phyloP scores from a whole-genome alignment of 64 coral and sea anemone genomes.

The Montipora sp. region DNA sequence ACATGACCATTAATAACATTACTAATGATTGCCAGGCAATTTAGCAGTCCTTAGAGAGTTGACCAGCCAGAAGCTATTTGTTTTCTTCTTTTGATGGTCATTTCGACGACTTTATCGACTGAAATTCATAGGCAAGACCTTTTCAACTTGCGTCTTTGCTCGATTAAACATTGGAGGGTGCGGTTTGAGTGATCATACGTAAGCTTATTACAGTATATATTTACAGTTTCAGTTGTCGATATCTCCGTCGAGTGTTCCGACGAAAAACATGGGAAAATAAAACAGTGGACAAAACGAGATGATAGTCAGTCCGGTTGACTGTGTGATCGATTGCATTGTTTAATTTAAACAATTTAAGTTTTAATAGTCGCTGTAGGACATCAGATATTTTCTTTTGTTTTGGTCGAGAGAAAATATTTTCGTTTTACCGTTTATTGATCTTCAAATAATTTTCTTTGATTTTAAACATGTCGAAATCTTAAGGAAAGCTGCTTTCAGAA shows the following conservation, averaged over 20 bases:
- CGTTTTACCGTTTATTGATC: background rate
- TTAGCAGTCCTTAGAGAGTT: background rate
- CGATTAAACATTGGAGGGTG: background rate
- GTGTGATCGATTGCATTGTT: too few relatives aligned
- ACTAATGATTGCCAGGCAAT: background rate
- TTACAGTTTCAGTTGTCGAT: background rate
- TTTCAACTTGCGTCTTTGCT: background rate
- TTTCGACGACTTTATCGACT: background rate
- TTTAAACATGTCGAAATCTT: background rate
- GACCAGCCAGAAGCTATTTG: too few relatives aligned
- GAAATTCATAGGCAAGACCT: background rate
- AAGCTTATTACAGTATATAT: background rate
- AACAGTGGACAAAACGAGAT: too few relatives aligned
- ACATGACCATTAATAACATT: too few relatives aligned
- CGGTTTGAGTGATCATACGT: background rate
- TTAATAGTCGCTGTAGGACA: background rate
- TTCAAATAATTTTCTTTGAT: background rate
- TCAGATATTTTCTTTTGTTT: background rate
- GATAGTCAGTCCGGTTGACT: too few relatives aligned
- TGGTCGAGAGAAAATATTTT: background rate
- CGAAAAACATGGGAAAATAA: background rate
- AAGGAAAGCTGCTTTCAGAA: background rate
- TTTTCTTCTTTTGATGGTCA: background rate
- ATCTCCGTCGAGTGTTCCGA: background rate
- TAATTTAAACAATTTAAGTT: background rate